Base-by-base conservation (phyloP, 2,888 invertebrate species). In the Poecilobothrus nobilitatus region DNA sequence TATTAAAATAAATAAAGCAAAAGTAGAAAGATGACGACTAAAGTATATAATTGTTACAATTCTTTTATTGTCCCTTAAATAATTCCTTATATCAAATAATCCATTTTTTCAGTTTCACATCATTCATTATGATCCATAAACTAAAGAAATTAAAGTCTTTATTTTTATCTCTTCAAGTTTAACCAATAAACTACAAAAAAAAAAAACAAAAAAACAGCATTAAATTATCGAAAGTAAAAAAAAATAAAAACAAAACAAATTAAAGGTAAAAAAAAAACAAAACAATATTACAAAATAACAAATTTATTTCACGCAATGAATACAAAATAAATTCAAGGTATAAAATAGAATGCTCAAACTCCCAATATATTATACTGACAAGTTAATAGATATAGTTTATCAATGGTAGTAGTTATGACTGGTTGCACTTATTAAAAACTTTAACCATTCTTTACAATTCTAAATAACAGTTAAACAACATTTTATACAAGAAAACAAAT, bases 281-380 rank as follows among this genome's bases (percentile, higher is more conserved):
- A 27, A 27, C 27, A 27, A 27, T 4, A 27, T 27, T 4, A 27
- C 2, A 27, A 7, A 10, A 37, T 37, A 37, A 12, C 7, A 53
- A 12, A 53, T 53, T 53, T 53, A 53, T 53, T 53, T 18, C 53
- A 53, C 53, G 53, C 53, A 53, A 53, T 53, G 53, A 53, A 53
- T 41, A 41, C 15, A 41, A 41, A 41, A 12, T 53, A 53, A 53
- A 53, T 53, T 53, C 53, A 53, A 53, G n/a, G n/a, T 53, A 53
- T 53, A 53, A 53, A n/a, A 18, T 53, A 53, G 53, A 53, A 53
- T 53, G 53, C 53, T 15, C 15, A 53, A 53, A 53, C 15, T 18
- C 18, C 3, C 18, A 53, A 53, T 53, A 53, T 53, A 18, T 18
- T 18, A 18, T 18, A 18, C 53, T 53, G 41, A 53, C 53, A 53